Evolutionary conservation across 2,888 invertebrate genomes (phyloP).

Genomic region (Pycnomerus fuliginosus): DNA sequence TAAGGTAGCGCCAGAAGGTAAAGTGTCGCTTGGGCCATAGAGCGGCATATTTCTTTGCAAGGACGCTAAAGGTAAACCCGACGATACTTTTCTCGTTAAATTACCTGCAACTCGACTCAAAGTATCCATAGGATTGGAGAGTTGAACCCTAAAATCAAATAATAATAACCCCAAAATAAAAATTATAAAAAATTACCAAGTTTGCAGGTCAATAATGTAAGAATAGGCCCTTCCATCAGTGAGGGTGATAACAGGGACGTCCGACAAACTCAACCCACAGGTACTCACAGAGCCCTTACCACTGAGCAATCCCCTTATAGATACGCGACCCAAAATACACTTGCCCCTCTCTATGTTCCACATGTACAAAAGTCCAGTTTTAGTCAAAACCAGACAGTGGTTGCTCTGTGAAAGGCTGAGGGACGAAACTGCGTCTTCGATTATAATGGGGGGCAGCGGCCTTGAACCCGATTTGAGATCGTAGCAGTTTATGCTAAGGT

Average conservation of each 20-base stretch:
- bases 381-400: conserved; percentile 59
- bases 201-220: conserved; percentile 73
- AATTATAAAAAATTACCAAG: conserved; percentile 60
- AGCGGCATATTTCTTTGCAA: conserved; percentile 47
- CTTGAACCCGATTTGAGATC: conserved; percentile 55
- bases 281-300: conserved; percentile 60
- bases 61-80: conserved; percentile 46
- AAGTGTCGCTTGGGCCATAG: conserved; percentile 42
- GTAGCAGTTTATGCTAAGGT: conserved; percentile 67
- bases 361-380: conserved; percentile 56
- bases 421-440: conserved; percentile 62
- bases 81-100: conserved; percentile 47
- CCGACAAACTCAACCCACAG: conserved; percentile 61
- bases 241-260: conserved; percentile 80
- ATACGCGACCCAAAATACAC: conserved; percentile 58
- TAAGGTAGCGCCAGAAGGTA: conserved; percentile 56
- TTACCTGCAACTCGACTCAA: conserved; percentile 54
- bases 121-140: conserved; percentile 58
- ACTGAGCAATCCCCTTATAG: conserved; percentile 61
- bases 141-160: conserved; percentile 54
- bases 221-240: conserved; percentile 84
- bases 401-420: conserved; percentile 55
- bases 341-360: conserved; percentile 62
- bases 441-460: conserved; percentile 57
- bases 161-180: conserved; percentile 24